These are phyloP conservation scores for Carassius auratus DNA, from an alignment of 2,113 vertebrate genomes.

Conservation along the genomic window DNA sequence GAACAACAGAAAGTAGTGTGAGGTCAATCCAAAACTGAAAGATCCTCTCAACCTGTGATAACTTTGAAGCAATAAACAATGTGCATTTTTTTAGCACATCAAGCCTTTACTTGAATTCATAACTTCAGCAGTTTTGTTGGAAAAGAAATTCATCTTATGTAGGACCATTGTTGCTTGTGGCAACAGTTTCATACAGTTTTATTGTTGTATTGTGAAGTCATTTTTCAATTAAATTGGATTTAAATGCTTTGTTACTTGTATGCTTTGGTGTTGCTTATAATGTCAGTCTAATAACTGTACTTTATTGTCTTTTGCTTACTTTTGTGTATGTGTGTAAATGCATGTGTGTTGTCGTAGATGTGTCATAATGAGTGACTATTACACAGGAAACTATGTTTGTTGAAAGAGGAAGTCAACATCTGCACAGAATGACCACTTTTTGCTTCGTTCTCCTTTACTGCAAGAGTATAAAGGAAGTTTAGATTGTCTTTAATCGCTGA, in stretches of 20 bases:
- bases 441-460: not conserved
- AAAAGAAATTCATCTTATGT: not conserved
- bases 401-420: conserved; percentile 22
- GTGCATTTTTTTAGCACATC: not conserved
- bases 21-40: conserved; percentile 10
- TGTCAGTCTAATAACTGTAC: not conserved
- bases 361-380: not conserved
- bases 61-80: conserved; percentile 25
- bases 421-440: conserved; percentile 2
- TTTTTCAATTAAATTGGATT: not conserved
- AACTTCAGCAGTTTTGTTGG: not conserved
- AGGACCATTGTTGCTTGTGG: not conserved
- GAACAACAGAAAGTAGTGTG: conserved; percentile 32
- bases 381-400: conserved; percentile 13
- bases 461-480: not conserved
- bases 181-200: not conserved
- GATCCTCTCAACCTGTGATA: not conserved
- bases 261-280: not conserved
- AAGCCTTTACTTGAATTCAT: conserved; percentile 10
- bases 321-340: not conserved
- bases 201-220: not conserved
- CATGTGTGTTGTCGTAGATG: not conserved
- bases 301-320: not conserved
- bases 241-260: not conserved
- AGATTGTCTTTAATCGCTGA: not conserved